Percentiles rank a stretch among this genome's conserved stretches.
Evolutionary conservation across 2,113 vertebrate genomes (phyloP).

Genomic region (Indri indri): DNA sequence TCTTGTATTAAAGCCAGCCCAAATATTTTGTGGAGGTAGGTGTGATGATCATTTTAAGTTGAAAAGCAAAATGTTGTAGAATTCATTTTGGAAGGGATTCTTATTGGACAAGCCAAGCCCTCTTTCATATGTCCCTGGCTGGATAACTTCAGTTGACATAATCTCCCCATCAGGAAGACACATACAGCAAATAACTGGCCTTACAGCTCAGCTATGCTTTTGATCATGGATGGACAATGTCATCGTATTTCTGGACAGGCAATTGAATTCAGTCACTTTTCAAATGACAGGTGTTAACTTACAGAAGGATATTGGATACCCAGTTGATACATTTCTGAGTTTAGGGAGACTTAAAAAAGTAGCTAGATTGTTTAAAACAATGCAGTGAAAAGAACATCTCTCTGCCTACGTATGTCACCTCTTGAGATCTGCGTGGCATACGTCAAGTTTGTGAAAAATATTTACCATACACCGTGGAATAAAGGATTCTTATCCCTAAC

Average conservation of each 20-base stretch:
- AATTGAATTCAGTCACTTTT: neutral
- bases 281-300: neutral
- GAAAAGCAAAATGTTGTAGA: neutral
- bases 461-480: neutral
- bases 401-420: neutral
- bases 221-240: neutral
- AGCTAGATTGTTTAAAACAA: neutral
- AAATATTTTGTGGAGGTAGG: neutral
- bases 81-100: slow-evolving; percentile 4
- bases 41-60: neutral
- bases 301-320: neutral
- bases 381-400: neutral
- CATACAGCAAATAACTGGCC: neutral
- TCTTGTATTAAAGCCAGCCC: neutral
- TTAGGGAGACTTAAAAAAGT: neutral
- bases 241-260: neutral
- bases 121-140: neutral
- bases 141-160: neutral
- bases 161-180: neutral
- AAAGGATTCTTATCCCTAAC: too few species aligned
- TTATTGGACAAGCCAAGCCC: neutral
- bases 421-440: neutral
- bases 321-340: neutral
- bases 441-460: neutral
- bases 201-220: neutral